Evolutionary conservation across 1,140 invertebrate genomes (phyloP).

Genomic region (Ceratoteleas bidentatus): DNA sequence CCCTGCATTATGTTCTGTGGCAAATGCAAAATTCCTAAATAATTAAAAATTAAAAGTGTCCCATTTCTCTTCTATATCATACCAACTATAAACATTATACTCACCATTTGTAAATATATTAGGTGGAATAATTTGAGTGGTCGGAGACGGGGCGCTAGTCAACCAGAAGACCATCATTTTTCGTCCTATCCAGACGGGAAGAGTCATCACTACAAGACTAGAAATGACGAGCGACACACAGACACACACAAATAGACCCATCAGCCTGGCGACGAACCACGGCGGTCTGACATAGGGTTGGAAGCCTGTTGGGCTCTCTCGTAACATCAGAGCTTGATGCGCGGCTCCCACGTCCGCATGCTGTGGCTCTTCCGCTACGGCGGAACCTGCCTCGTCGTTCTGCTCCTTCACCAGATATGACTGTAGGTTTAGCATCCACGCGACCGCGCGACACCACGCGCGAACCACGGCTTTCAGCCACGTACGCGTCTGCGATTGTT

Average conservation of each 20-base stretch:
- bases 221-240: constrained; percentile 92
- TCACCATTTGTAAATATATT: constrained; percentile 71
- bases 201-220: constrained; percentile 91
- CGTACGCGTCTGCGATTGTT: constrained; percentile 96
- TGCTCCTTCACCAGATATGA: constrained; percentile 93
- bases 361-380: constrained; percentile 77
- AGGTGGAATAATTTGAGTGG: constrained; percentile 73
- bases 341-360: constrained; percentile 88
- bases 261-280: constrained; percentile 90
- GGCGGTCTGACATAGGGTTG: constrained; percentile 93
- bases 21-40: too few relatives aligned
- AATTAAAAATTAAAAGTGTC: too few relatives aligned
- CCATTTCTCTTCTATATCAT: too few relatives aligned
- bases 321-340: constrained; percentile 90
- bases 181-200: constrained; percentile 95
- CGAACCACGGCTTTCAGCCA: constrained; percentile 95
- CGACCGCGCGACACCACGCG: constrained; percentile 93
- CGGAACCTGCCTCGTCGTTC: constrained; percentile 77
- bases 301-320: constrained; percentile 89
- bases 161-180: constrained; percentile 93
- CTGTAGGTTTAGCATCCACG: constrained; percentile 92
- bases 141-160: constrained; percentile 82
- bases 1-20: too few relatives aligned
- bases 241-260: constrained; percentile 89
- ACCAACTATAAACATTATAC: neutral